Conservation (phyloP, 2,888 invertebrate genomes). For the Xestia xanthographa region DNA sequence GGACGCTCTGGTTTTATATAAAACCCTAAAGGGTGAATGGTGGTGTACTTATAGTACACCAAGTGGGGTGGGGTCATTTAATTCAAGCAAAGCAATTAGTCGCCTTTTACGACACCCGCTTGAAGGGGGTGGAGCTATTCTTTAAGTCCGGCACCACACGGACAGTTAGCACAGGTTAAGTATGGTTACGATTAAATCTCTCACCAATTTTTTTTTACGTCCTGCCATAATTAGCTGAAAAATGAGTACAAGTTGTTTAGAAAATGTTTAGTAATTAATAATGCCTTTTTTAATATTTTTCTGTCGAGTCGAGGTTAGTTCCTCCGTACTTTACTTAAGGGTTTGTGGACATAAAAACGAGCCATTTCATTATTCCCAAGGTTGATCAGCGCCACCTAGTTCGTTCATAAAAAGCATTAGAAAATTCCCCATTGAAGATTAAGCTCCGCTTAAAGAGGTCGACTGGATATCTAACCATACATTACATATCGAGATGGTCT, state of each 20-base stretch:
- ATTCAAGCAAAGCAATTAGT: neutral
- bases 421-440: too few relatives aligned
- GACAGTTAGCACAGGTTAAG: conserved; percentile 8
- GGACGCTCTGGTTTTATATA: too few relatives aligned
- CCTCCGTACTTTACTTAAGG: too few relatives aligned
- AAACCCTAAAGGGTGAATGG: too few relatives aligned
- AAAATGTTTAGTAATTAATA: neutral
- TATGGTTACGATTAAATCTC: neutral
- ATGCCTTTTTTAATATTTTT: neutral
- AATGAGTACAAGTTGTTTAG: neutral
- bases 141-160: neutral
- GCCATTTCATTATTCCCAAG: too few relatives aligned
- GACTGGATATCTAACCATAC: too few relatives aligned
- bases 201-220: conserved; percentile 8
- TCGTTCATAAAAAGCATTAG: too few relatives aligned
- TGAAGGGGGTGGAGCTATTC: neutral
- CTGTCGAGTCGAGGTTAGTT: too few relatives aligned
- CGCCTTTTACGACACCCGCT: neutral
- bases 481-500: neutral
- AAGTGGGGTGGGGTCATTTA: too few relatives aligned
- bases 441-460: neutral
- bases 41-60: too few relatives aligned
- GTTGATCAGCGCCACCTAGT: too few relatives aligned
- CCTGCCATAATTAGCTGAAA: conserved; percentile 10
- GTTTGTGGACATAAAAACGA: too few relatives aligned